These are phyloP conservation scores for Silurus asotus DNA, from an alignment of 2,113 vertebrate genomes.

Conservation along the genomic window DNA sequence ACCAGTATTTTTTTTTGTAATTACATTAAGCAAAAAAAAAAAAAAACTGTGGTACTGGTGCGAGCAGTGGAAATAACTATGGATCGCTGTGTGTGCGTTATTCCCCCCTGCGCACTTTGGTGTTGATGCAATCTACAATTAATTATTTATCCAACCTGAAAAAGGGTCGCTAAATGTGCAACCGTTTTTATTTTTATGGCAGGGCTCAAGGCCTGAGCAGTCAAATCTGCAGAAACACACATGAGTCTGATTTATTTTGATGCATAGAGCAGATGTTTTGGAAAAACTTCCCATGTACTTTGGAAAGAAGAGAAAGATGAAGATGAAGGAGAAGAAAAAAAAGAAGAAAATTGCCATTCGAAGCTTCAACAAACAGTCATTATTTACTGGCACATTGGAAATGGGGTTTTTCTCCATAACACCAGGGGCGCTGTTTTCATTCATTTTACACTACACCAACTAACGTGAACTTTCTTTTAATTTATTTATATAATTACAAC, in stretches of 20 bases:
- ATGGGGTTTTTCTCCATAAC: background rate
- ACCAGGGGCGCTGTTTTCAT: background rate
- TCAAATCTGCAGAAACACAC: background rate
- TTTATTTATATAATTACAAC: background rate
- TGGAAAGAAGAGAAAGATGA: background rate
- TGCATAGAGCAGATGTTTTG: background rate
- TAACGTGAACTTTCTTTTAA: background rate
- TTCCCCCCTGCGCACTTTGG: background rate
- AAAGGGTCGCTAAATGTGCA: background rate
- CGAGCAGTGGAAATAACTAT: background rate
- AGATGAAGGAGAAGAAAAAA: too few species aligned
- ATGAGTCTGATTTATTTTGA: background rate
- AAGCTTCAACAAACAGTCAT: background rate
- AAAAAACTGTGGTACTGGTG: background rate
- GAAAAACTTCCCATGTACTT: background rate
- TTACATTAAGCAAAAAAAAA: background rate
- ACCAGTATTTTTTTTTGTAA: background rate
- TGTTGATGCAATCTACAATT: background rate
- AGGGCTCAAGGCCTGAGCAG: background rate
- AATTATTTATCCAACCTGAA: conserved; percentile 13
- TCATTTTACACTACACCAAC: background rate
- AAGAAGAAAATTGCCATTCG: too few species aligned
- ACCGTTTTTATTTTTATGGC: background rate
- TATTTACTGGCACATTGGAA: background rate
- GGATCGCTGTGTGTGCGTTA: background rate